Base-by-base conservation (phyloP, 2,113 vertebrate species). In the Neofelis nebulosa region DNA sequence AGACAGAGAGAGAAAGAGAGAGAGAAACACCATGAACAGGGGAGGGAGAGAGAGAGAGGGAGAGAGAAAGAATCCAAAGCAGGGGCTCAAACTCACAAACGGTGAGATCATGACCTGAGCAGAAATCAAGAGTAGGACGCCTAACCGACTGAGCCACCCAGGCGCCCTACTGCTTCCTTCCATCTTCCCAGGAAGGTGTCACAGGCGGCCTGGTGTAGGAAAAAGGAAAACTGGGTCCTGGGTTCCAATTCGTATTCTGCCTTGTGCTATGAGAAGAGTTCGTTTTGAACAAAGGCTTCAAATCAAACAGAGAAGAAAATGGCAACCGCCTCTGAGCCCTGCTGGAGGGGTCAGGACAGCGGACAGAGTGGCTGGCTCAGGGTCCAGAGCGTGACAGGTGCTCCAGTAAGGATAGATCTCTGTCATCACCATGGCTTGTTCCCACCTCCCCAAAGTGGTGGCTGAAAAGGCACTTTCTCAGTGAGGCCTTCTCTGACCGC, bases 351-450 rank as follows among this genome's bases (percentile, higher is more conserved):
- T 10, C 6, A 15, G 25, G 52, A 52, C 14, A 13, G 14, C 13
- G 3, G 31, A 23, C 0, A 50, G 19, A 7, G 36, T 2, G n/a
- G 4, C 65, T 2, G 0, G 23, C 3, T 50, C 50, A n/a, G 68
- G 61, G 50, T 4, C 50, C 50, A 52, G 33, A 1, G 4, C 7
- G 8, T 0, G 36, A 21, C 45, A 68, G 21, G 12, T n/a, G 33
- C 29, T 69, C 65, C 16, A 15, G 57, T 4, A n/a, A 41, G 36
- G 29, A 4, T 31, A 21, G 31, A 33, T 29, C 45, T 66, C n/a
- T 18, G 4, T 73, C 31, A 29, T 45, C 15, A 27, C 79, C 10
- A 0, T 1, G 7, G 78, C 87, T 76, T 48, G 11, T 1, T 27
- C 74, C 45, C 7, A 18, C 16, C 45, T 63, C 55, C 45, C 55